phyloP scores from a whole-genome alignment of 2,113 vertebrate species.

The Tautogolabrus adspersus region DNA sequence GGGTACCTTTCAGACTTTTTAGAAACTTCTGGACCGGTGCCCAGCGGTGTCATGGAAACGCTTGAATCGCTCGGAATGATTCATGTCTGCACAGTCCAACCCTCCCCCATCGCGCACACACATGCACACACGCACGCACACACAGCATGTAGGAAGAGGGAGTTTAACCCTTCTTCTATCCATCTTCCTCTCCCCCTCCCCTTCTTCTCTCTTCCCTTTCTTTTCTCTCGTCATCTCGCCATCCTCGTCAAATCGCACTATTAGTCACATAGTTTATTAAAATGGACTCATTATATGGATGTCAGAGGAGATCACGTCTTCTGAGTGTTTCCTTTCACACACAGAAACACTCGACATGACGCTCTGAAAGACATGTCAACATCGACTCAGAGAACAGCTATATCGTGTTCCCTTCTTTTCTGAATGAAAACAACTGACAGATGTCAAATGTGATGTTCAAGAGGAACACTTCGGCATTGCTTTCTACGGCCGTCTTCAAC shows the following conservation, averaged over 20 bases:
- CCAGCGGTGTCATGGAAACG: constrained; percentile 99
- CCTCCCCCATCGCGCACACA: constrained; percentile 79
- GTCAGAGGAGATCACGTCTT: constrained; percentile 71
- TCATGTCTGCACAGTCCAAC: constrained; percentile 90
- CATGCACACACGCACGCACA: constrained; percentile 7
- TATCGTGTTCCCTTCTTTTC: constrained; percentile 4
- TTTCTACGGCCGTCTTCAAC: not conserved
- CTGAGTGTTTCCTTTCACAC: constrained; percentile 55
- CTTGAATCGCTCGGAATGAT: constrained; percentile 96
- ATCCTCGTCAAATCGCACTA: constrained; percentile 69
- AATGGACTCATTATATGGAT: constrained; percentile 72
- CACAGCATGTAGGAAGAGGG: constrained; percentile 81
- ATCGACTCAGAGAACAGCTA: constrained; percentile 23
- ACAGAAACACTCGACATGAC: constrained; percentile 38
- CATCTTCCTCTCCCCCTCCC: constrained; percentile 33
- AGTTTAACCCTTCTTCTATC: constrained; percentile 90
- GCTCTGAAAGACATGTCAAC: constrained; percentile 31
- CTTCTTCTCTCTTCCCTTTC: constrained; percentile 24
- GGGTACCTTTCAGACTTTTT: constrained; percentile 85
- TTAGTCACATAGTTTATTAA: constrained; percentile 78
- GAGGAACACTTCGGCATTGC: not conserved
- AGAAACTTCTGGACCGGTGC: constrained; percentile 92
- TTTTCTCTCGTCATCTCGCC: constrained; percentile 52
- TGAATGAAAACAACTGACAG: constrained; percentile 1
- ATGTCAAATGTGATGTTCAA: constrained; percentile 12